Evolutionary conservation across 2,113 vertebrate genomes (phyloP).

Genomic region (Tenrec ecaudatus): DNA sequence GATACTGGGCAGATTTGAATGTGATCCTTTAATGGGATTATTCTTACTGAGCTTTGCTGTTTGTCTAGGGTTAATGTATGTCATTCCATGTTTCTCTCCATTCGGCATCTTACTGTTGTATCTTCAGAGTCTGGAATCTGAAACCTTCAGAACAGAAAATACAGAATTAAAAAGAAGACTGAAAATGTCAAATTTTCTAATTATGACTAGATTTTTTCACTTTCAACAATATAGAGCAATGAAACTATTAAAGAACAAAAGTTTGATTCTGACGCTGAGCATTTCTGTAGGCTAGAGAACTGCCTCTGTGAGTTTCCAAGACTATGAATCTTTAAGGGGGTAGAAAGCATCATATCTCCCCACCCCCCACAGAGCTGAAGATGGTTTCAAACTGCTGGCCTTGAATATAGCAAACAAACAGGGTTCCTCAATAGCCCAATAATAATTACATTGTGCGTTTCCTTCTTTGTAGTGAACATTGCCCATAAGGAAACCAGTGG

Average conservation of each 20-base stretch:
- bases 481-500: not conserved
- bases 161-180: conserved; percentile 41
- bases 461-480: not conserved
- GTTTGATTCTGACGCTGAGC: no score
- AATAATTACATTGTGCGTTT: not conserved
- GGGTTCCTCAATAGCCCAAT: not conserved
- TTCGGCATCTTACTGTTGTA: not conserved
- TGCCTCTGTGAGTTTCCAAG: no score
- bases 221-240: not conserved
- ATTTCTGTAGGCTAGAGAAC: no score
- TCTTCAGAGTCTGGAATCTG: not conserved
- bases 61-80: conserved; percentile 20
- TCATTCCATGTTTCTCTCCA: conserved; percentile 1
- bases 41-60: conserved; percentile 5
- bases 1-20: not conserved
- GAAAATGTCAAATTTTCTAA: conserved; percentile 34
- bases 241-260: no score
- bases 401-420: no score
- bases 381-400: no score
- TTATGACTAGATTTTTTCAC: not conserved
- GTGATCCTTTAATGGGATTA: not conserved
- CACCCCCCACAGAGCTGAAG: no score
- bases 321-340: no score
- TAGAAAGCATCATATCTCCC: no score
- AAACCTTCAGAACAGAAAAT: conserved; percentile 6